Base-by-base conservation (phyloP, 2,888 invertebrate species). In the Mythimna impura region DNA sequence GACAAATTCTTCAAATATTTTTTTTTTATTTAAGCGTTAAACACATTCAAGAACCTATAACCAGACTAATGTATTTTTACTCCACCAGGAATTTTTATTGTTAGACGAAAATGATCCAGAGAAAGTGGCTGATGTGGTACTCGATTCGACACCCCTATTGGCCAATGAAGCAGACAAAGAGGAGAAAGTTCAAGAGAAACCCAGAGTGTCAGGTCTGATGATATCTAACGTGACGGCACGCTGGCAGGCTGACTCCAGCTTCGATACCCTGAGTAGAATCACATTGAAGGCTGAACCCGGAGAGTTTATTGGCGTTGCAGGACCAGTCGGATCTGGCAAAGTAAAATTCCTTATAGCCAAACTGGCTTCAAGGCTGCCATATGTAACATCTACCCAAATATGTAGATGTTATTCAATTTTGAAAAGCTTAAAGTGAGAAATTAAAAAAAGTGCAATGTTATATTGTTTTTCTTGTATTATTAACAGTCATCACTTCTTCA, bases 241-340 rank as follows among this genome's bases (percentile, higher is more conserved):
- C 70, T 96, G 96, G 96, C 88, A 89, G 50, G 84, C 90, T 0
- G 93, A 95, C 67, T 91, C 94, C 2, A 94, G 93, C 7, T 92
- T 95, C 17, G 96, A 97, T 55, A 97, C 97, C 0, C 87, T 97
- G 63, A 94, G 96, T 25, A 91, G 96, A 47, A 86, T 97, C 10
- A 94, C 93, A 14, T 81, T 97, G 1, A 94, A 94, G 0, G 94
- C 96, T 0, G 91, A 92, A 22, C 96, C 95, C 58, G 97, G 97
- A 50, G 96, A 97, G 81, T 94, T 97, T 71, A 93, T 98, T 64
- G 97, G 97, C 2, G 93, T 98, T 2, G 97, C 98, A 61, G 98
- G 98, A 12, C 97, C 97, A 14, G 98, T 98, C 0, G 98, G 98
- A 22, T 93, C 97, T 3, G 98, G 98, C 66, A 98, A 98, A 96